Base-by-base conservation (phyloP, 2,113 vertebrate genomes). In the Otolemur garnettii region DNA sequence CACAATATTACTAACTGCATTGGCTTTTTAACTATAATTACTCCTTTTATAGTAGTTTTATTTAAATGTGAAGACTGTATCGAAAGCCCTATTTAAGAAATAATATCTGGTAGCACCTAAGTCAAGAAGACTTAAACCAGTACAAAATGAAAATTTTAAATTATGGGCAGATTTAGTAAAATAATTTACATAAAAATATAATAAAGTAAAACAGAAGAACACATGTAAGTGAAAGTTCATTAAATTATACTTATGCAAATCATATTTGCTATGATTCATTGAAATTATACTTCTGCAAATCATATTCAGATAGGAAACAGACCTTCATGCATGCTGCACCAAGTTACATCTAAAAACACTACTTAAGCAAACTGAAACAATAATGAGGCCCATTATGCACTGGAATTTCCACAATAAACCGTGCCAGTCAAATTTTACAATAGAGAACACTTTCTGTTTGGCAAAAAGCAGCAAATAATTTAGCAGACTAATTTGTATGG, bases 281-380 rank as follows among this genome's bases (percentile, higher is more conserved):
- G 77, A 78, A 83, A 59, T 81, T 62, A 59, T 75, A 80, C 53
- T 80, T 4, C 83, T 57, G 50, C 15, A 93, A 90, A 82, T 86
- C 86, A 45, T 45, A 86, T 93, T 95, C 68, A 80, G 38, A 85
- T 68, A 11, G 87, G 55, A 93, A 84, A 57, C 22, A 92, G 89
- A 85, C 64, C 26, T 11, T 59, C 38, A 74, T 68, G 33, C n/a
- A 62, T 59, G 2, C 53, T 45, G 2, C 45, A 82, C 55, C 33
- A 88, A 42, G 57, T 86, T 57, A 64, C 62, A 59, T n/a, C 38
- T 90, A 60, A 87, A 96, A 96, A 68, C 38, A 68, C 7, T 62
- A 91, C 14, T 38, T 62, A 72, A 42, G 66, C 50, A 81, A 90
- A 69, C 26, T 17, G 80, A 53, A 75, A 75, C 15, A n/a, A 64